A percentile compares a stretch with the other conserved stretches of the same genome.
phyloP scores from a whole-genome alignment of 2,888 invertebrate species.

The Unio pictorum region DNA sequence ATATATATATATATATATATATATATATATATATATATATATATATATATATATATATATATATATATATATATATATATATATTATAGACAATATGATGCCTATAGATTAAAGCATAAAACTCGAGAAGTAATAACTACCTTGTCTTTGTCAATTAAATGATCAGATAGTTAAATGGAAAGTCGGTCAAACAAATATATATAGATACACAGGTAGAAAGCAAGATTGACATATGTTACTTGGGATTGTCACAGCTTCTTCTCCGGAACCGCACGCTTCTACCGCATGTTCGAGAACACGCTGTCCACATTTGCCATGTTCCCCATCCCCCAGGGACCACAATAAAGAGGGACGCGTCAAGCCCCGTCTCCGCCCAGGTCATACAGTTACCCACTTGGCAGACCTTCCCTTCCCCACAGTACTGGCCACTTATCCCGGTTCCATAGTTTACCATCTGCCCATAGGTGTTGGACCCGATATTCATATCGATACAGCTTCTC shows the following conservation, averaged over 20 bases:
- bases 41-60: too few species aligned
- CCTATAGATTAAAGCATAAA: too few species aligned
- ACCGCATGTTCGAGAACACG: slow-evolving; percentile 34
- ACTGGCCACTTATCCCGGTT: slow-evolving; percentile 21
- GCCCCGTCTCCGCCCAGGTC: slow-evolving; percentile 20
- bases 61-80: too few species aligned
- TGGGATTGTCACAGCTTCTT: slow-evolving; percentile 33
- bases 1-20: too few species aligned
- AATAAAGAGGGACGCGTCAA: slow-evolving; percentile 6
- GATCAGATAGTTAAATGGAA: too few species aligned
- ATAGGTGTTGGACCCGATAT: slow-evolving; percentile 11
- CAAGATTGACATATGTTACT: slow-evolving; percentile 5
- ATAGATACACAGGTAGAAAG: too few species aligned
- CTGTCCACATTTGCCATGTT: slow-evolving; percentile 20
- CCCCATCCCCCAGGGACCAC: slow-evolving; percentile 35
- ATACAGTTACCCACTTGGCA: slow-evolving; percentile 16
- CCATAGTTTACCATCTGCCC: slow-evolving; percentile 21
- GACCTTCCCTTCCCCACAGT: slow-evolving; percentile 36
- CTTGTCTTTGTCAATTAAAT: too few species aligned
- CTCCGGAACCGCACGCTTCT: slow-evolving; percentile 25
- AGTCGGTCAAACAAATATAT: too few species aligned
- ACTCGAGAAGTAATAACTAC: too few species aligned
- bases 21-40: too few species aligned
- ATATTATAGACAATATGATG: too few species aligned
- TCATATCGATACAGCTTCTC: slow-evolving; percentile 28